These are phyloP conservation scores for Volucella bombylans DNA, from an alignment of 2,888 invertebrate species.

Conservation along the genomic window DNA sequence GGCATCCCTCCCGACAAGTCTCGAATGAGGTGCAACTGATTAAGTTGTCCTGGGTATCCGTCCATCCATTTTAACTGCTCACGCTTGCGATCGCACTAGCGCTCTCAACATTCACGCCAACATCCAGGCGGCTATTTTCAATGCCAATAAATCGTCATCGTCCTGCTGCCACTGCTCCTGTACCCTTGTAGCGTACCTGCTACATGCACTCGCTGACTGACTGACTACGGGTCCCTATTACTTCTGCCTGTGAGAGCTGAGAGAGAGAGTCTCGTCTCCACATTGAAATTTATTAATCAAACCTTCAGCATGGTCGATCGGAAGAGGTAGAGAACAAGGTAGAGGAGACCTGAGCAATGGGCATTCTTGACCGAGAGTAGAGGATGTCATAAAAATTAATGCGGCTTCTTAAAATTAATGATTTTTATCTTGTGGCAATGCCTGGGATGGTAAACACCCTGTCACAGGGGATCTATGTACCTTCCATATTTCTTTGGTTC, in stretches of 20 bases:
- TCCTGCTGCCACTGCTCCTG: constrained; percentile 51
- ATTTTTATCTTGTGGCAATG: constrained; percentile 72
- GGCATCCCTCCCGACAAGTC: constrained; percentile 16
- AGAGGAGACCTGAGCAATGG: background rate
- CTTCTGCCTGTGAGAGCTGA: constrained; percentile 24
- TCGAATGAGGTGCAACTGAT: constrained; percentile 54
- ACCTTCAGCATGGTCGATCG: constrained; percentile 31
- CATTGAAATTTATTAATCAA: constrained; percentile 73
- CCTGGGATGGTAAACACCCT: constrained; percentile 63
- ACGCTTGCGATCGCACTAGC: constrained; percentile 72
- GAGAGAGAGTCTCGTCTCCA: constrained; percentile 56
- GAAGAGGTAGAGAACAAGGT: constrained; percentile 21
- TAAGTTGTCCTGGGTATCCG: constrained; percentile 67
- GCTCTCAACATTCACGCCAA: constrained; percentile 72
- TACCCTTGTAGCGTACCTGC: constrained; percentile 67
- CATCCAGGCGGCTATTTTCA: constrained; percentile 71
- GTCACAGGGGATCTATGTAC: constrained; percentile 64
- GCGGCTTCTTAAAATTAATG: constrained; percentile 74
- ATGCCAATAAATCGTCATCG: constrained; percentile 74
- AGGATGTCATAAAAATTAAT: constrained; percentile 74
- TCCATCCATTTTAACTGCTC: constrained; percentile 71
- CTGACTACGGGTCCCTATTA: constrained; percentile 4
- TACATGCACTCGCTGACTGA: constrained; percentile 59
- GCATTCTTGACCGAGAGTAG: constrained; percentile 49
- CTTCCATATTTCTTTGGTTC: constrained; percentile 23